Conservation (phyloP, 2,113 vertebrate genomes). For the Fulmarus glacialis region DNA sequence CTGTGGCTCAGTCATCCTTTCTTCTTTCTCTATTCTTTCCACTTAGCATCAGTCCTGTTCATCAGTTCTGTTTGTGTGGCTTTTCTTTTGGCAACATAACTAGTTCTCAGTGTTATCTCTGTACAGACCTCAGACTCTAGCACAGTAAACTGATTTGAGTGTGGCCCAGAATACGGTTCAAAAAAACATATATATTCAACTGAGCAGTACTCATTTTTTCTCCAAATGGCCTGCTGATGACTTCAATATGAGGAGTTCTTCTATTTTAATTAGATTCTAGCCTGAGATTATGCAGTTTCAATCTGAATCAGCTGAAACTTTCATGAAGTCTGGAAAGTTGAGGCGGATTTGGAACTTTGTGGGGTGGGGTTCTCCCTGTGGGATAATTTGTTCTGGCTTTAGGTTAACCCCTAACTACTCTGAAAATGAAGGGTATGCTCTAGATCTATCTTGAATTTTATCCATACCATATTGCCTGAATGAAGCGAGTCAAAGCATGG, state of each 20-base stretch:
- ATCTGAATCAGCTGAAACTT: slow-evolving; percentile 4
- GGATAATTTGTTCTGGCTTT: not conserved
- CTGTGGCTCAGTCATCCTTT: not conserved
- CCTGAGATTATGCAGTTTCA: not conserved
- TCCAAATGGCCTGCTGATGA: not conserved
- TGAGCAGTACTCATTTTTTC: not conserved
- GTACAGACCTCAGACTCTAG: not conserved
- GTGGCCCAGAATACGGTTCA: not conserved
- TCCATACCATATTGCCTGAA: not conserved
- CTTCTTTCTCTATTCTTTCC: not conserved
- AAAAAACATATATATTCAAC: not conserved
- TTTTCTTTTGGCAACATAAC: not conserved
- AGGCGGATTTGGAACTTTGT: not conserved
- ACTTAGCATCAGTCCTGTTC: not conserved
- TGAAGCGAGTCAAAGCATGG: not conserved
- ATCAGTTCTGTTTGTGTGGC: not conserved
- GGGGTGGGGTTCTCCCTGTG: not conserved
- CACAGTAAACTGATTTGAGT: not conserved
- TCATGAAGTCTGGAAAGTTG: not conserved
- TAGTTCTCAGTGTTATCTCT: not conserved
- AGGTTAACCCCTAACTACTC: not conserved
- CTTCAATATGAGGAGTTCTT: not conserved
- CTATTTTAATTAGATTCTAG: not conserved
- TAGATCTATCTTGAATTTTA: not conserved
- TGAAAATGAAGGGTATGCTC: not conserved